These are phyloP conservation scores for Tolypeutes matacus DNA, from an alignment of 2,797 vertebrate genomes.

Conservation along the genomic window DNA sequence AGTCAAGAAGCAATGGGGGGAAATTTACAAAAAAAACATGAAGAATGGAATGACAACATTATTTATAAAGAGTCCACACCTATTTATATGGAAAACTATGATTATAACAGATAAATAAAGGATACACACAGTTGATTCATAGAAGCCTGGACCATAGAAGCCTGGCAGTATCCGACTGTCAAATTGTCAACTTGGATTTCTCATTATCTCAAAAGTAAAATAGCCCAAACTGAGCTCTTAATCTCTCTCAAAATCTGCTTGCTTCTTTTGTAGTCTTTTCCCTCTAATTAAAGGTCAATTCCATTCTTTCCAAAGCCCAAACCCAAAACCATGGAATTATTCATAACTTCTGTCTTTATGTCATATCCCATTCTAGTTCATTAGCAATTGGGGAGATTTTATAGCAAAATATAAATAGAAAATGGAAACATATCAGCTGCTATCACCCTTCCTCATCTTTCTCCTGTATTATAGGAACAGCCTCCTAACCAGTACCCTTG, in stretches of 20 bases:
- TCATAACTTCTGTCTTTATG: neutral
- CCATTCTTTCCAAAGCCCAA: neutral
- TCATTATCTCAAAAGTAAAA: neutral
- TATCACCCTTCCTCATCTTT: neutral
- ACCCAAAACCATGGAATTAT: neutral
- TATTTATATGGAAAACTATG: neutral
- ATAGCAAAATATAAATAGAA: neutral
- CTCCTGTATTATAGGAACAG: neutral
- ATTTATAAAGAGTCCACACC: neutral
- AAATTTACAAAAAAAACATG: too few relatives aligned
- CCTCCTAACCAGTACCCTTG: neutral
- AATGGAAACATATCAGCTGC: neutral
- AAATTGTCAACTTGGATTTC: neutral
- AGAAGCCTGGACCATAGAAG: neutral
- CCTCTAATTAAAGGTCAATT: neutral
- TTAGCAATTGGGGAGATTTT: neutral
- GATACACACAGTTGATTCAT: neutral
- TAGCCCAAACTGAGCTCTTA: neutral
- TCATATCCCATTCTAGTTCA: neutral
- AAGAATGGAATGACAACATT: neutral
- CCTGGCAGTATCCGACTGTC: neutral
- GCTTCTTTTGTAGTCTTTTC: neutral
- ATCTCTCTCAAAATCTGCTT: neutral
- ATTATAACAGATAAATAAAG: neutral
- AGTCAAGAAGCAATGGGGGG: too few relatives aligned